These are phyloP conservation scores for Formicarius rufipectus DNA, from an alignment of 2,113 vertebrate species.

Conservation along the genomic window DNA sequence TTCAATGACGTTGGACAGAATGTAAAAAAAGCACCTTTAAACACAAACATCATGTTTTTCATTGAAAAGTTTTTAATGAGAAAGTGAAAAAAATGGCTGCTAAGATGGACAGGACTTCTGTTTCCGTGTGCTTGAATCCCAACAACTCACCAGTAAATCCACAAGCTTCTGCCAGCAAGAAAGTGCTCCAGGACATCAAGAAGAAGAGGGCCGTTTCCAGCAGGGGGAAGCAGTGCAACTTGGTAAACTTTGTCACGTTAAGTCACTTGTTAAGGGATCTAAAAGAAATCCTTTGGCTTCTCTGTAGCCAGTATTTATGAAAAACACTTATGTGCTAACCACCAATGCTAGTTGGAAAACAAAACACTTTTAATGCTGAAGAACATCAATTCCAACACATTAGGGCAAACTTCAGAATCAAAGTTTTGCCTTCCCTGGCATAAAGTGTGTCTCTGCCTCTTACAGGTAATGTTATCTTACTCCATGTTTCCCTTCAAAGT, in stretches of 20 bases:
- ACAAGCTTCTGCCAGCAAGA: constrained; percentile 95
- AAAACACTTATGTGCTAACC: not conserved
- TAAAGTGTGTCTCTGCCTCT: not conserved
- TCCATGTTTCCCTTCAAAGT: not conserved
- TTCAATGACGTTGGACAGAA: not conserved
- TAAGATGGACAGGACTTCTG: not conserved
- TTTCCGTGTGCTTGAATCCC: not conserved
- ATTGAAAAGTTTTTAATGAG: not conserved
- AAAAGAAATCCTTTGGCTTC: not conserved
- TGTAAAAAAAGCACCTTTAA: not conserved
- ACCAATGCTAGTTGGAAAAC: not conserved
- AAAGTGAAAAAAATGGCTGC: not conserved
- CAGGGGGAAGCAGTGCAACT: constrained; percentile 96
- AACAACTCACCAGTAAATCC: constrained; percentile 90
- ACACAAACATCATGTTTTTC: not conserved
- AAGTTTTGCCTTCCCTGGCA: not conserved
- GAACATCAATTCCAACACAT: not conserved
- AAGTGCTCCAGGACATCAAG: constrained; percentile 99
- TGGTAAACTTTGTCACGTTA: constrained; percentile 98
- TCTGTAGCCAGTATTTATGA: not conserved
- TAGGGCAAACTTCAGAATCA: not conserved
- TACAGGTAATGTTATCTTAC: not conserved
- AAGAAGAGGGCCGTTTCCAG: constrained; percentile 98
- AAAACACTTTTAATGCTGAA: not conserved
- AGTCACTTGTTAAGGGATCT: constrained; percentile 76